Evolutionary conservation across 2,113 vertebrate genomes (phyloP).

Genomic region (Rutilus rutilus): DNA sequence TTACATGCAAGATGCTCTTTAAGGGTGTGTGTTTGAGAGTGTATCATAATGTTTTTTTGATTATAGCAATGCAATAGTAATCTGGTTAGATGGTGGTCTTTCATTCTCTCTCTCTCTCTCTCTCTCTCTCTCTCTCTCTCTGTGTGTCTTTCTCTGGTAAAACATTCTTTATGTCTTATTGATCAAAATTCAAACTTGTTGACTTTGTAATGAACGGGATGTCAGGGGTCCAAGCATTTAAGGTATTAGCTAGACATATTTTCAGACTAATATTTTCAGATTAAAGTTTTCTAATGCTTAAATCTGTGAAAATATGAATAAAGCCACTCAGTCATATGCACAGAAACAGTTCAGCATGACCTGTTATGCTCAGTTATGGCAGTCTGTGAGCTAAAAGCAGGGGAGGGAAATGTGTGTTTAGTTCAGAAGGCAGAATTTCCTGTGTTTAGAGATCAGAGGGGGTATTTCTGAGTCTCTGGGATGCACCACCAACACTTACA

Average conservation of each 20-base stretch:
- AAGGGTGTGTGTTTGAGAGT: neutral
- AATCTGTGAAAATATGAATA: neutral
- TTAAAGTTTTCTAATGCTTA: neutral
- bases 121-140: too few relatives aligned
- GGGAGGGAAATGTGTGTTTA: neutral
- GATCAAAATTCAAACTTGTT: neutral
- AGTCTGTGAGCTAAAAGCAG: neutral
- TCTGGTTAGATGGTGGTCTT: neutral
- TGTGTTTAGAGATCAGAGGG: conserved; percentile 5
- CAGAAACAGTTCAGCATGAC: neutral
- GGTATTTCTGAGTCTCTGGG: neutral
- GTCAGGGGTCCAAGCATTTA: neutral
- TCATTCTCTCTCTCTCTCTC: neutral
- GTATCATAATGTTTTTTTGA: neutral
- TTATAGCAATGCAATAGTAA: neutral
- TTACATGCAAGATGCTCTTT: too few relatives aligned
- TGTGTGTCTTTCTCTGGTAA: neutral
- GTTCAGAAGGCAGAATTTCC: conserved; percentile 11
- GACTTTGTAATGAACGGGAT: too few relatives aligned
- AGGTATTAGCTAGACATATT: neutral
- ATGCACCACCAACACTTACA: neutral
- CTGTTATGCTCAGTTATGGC: neutral
- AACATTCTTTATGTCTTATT: neutral
- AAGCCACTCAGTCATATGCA: neutral
- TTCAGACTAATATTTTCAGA: neutral